Base-by-base conservation (phyloP, 2,113 vertebrate species). In the Oreochromis aureus region DNA sequence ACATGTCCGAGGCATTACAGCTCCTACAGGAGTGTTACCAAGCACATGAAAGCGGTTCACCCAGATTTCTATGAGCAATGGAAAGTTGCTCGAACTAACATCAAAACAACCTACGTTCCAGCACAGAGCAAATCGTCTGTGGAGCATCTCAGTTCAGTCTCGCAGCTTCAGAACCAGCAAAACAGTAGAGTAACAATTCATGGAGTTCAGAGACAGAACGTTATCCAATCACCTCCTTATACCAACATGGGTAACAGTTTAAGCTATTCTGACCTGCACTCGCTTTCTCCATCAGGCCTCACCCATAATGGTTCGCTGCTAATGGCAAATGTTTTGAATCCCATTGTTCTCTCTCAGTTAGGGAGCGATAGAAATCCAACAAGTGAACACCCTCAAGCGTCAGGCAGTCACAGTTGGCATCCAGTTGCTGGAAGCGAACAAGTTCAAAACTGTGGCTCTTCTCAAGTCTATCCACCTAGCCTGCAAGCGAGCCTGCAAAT, bases 21-120 rank as follows among this genome's bases (percentile, higher is more conserved):
- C 94, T 98, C 97, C 1, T 96, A 97, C 11, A 97, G 97, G 87
- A 99, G 97, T 93, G 98, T 99, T 84, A 96, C 97, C 80, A 99
- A 99, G 90, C 98, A 99, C 86, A 99, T 99, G 98, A 99, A 98
- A 93, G 96, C 97, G 1, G 95, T 96, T 36, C 98, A 99, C 86
- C 96, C 98, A 34, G 98, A 98, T 24, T 98, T 98, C 80, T 99
- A 98, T 6, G 96, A 97, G 36, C 95, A 97, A 61, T 98, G 98
- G 97, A 99, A 98, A 94, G 92, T 97, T 83, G 94, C 96, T 7
- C 95, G 96, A 58, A 97, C 96, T 92, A 98, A 95, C 80, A 97
- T 97, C 89, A 97, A 94, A 87, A 94, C 93, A 1, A 95, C 94
- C 41, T 97, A 96, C 39, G 86, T 94, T 81, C 90, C 85, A 41